These are phyloP conservation scores for Heliothis virescens DNA, from an alignment of 1,140 invertebrate genomes.

Conservation along the genomic window DNA sequence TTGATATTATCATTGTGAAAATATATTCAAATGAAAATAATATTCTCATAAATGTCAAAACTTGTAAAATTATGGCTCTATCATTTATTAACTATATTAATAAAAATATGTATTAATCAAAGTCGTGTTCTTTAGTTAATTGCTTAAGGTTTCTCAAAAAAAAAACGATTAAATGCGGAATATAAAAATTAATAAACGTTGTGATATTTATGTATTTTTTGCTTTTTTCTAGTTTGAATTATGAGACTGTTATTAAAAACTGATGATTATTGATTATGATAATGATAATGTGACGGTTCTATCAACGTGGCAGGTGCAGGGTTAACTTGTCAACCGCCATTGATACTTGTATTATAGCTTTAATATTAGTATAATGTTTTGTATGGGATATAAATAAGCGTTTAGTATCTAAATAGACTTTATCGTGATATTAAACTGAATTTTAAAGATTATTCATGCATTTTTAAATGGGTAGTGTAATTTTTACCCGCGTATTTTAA, in stretches of 20 bases:
- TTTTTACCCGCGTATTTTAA: too few relatives aligned
- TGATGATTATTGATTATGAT: slow-evolving; percentile 14
- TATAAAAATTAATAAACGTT: slow-evolving; percentile 40
- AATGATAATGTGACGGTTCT: neutral
- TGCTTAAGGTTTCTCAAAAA: slow-evolving; percentile 29
- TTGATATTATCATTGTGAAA: too few relatives aligned
- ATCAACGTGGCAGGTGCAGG: neutral
- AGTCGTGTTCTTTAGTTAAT: slow-evolving; percentile 16
- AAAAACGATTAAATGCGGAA: slow-evolving; percentile 26
- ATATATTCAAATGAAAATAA: slow-evolving; percentile 22
- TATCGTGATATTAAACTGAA: too few relatives aligned
- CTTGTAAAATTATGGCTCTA: slow-evolving; percentile 29
- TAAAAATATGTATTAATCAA: slow-evolving; percentile 14
- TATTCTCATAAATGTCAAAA: slow-evolving; percentile 38
- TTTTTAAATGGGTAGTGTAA: too few relatives aligned
- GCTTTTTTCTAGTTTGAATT: slow-evolving; percentile 22
- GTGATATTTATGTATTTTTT: slow-evolving; percentile 3
- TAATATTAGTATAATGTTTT: neutral
- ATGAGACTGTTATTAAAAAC: neutral
- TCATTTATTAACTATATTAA: neutral
- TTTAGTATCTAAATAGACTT: too few relatives aligned
- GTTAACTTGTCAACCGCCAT: neutral
- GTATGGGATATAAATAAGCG: neutral
- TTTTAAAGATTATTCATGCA: too few relatives aligned
- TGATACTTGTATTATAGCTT: neutral